These are phyloP conservation scores for Leptarthrus brevirostris DNA, from an alignment of 2,888 invertebrate species.

Conservation along the genomic window DNA sequence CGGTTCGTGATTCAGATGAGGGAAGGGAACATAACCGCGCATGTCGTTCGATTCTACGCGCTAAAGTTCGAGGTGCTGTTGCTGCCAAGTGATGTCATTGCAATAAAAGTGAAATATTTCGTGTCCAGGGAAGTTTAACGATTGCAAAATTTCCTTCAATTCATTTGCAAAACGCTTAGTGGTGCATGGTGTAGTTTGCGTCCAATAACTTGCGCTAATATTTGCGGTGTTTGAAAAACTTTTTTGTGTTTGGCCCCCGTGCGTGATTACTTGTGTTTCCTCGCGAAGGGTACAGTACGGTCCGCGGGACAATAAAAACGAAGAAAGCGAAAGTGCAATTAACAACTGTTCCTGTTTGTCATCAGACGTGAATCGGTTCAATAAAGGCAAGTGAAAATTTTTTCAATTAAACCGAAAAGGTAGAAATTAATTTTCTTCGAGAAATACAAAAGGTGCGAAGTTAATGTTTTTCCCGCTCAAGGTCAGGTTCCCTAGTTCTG, in stretches of 20 bases:
- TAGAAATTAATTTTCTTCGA: no score
- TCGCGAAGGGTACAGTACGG: no score
- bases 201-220: neutral
- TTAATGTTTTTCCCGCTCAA: conserved; percentile 52
- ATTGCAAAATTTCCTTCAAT: neutral
- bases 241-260: neutral
- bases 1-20: conserved; percentile 18
- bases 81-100: conserved; percentile 31
- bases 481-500: conserved; percentile 50
- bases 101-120: conserved; percentile 8
- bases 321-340: conserved; percentile 33
- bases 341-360: no score
- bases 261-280: neutral
- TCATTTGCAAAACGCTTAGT: neutral
- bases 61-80: conserved; percentile 1
- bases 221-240: no score
- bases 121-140: neutral
- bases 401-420: no score
- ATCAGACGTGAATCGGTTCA: no score
- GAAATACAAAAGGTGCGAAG: no score
- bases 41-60: conserved; percentile 38
- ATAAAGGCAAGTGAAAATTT: no score
- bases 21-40: conserved; percentile 28
- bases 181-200: neutral
- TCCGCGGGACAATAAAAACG: neutral